phyloP scores from a whole-genome alignment of 2,888 invertebrate genomes.

The Philaethria dido region DNA sequence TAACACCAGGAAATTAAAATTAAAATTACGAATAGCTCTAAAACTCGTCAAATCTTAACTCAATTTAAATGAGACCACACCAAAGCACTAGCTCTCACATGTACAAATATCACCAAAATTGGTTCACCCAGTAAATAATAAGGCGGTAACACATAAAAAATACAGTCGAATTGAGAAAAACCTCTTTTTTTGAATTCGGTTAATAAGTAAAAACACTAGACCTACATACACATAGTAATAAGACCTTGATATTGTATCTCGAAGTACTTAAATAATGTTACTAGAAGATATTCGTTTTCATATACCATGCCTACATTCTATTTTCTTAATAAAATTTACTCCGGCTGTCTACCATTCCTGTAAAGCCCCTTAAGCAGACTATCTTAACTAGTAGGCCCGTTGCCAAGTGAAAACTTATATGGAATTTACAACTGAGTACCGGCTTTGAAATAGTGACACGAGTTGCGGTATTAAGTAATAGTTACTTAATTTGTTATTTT shows the following conservation, averaged over 20 bases:
- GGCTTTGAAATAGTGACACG: slow-evolving; percentile 21
- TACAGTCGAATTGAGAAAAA: too few species aligned
- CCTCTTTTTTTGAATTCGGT: too few species aligned
- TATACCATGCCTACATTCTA: slow-evolving; percentile 10
- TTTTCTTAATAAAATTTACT: slow-evolving; percentile 27
- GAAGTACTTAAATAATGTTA: neutral
- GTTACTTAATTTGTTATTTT: neutral
- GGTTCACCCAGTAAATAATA: too few species aligned
- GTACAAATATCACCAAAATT: too few species aligned
- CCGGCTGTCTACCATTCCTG: slow-evolving; percentile 23
- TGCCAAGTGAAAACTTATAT: slow-evolving; percentile 32
- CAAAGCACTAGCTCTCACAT: too few species aligned
- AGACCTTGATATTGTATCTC: neutral
- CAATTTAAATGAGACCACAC: too few species aligned
- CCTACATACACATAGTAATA: too few species aligned
- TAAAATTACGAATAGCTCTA: too few species aligned
- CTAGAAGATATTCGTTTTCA: slow-evolving; percentile 1
- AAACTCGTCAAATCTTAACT: too few species aligned
- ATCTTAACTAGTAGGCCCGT: slow-evolving; percentile 29
- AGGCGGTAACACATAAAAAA: too few species aligned
- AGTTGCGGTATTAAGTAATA: neutral
- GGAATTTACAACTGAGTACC: slow-evolving; percentile 27
- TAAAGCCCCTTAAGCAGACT: slow-evolving; percentile 30
- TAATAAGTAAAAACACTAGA: too few species aligned
- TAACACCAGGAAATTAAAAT: too few species aligned